Conservation (phyloP, 2,797 vertebrate species). For the Arremon brunneinucha region DNA sequence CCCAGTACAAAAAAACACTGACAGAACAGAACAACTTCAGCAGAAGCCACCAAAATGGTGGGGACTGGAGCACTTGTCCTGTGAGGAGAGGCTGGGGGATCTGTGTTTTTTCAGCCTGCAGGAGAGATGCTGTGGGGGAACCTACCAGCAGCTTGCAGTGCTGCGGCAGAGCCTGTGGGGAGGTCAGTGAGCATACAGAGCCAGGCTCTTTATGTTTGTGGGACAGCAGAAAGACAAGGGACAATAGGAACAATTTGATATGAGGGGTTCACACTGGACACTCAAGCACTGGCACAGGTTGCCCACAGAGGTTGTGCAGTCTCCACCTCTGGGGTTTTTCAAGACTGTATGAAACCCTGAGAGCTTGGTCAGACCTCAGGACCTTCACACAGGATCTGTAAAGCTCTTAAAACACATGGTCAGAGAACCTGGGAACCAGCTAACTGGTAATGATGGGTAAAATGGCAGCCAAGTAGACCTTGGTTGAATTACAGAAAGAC, state of each 20-base stretch:
- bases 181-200: background rate
- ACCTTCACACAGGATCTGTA: background rate
- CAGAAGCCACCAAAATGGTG: background rate
- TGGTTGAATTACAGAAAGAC: background rate
- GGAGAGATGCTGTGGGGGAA: background rate
- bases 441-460: background rate
- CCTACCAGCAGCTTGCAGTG: background rate
- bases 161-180: background rate
- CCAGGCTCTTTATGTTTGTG: background rate
- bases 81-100: background rate
- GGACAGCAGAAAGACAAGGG: background rate
- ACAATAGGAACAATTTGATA: background rate
- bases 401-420: background rate
- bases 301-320: background rate
- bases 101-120: background rate
- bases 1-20: background rate
- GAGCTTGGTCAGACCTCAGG: background rate
- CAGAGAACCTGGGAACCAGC: background rate
- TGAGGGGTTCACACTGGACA: background rate
- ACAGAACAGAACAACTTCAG: background rate
- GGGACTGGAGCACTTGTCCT: background rate
- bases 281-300: background rate
- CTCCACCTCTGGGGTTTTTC: background rate
- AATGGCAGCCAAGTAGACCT: background rate
- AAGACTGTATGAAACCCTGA: background rate